These are phyloP conservation scores for Sakesphorus luctuosus DNA, from an alignment of 2,113 vertebrate genomes.

Conservation along the genomic window DNA sequence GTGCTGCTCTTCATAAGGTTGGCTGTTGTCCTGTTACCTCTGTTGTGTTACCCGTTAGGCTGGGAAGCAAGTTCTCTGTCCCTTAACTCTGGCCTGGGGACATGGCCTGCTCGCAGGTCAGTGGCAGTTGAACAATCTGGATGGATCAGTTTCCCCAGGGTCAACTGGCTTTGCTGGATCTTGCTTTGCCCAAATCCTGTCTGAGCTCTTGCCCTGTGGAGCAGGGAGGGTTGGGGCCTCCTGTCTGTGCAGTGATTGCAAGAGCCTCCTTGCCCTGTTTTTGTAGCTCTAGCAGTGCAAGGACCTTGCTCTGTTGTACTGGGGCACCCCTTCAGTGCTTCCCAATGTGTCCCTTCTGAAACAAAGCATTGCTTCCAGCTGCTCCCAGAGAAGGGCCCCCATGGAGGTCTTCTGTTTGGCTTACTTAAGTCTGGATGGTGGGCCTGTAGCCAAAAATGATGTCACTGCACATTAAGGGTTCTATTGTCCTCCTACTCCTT, in stretches of 20 bases:
- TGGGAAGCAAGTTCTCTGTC: background rate
- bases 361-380: background rate
- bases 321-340: background rate
- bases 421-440: background rate
- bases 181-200: background rate
- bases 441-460: slow-evolving; percentile 33
- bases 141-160: background rate
- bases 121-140: slow-evolving; percentile 34
- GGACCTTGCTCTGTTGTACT: background rate
- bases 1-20: background rate
- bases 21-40: background rate
- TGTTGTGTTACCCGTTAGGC: background rate
- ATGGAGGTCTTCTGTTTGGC: background rate
- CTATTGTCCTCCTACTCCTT: slow-evolving; percentile 17
- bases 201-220: background rate
- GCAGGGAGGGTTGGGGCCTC: background rate
- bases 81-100: slow-evolving; percentile 31
- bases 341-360: rapidly evolving
- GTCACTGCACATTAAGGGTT: slow-evolving; percentile 16
- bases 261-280: background rate
- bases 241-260: rapidly evolving
- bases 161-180: slow-evolving; percentile 52
- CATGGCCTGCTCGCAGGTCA: background rate
- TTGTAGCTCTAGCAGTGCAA: background rate
- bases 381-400: background rate